Base-by-base conservation (phyloP, 2,113 vertebrate species). In the Chascanopsetta lugubris region DNA sequence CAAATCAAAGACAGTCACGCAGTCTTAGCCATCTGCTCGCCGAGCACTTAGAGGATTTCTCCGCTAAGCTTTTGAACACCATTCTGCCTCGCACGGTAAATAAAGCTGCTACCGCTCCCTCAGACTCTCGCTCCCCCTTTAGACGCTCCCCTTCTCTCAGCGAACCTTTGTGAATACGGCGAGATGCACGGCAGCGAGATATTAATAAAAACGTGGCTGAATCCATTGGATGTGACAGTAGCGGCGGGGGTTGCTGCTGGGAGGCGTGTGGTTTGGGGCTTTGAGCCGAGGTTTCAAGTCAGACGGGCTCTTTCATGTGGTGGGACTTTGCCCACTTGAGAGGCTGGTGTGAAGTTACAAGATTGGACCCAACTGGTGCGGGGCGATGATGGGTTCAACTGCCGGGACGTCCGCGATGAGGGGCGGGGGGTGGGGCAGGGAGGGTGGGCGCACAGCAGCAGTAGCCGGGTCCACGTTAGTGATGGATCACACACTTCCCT, bases 241-340 rank as follows among this genome's bases (percentile, higher is more conserved):
- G 83, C 77, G 36, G 75, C 27, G 8, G 75, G 80, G 83, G 75
- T 45, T 69, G 80, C 68, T 54, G 69, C 53, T 71, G 75, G 63
- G 69, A 64, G 62, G 60, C 42, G 24, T 83, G 79, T 43, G 75
- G 80, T 84, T 86, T 73, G 47, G 70, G 66, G 75, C 84, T 61
- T 65, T 64, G 47, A 15, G 66, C 46, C 72, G 68, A 72, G 72
- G 78, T 69, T 86, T 74, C 30, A 57, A 81, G 86, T 82, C 84
- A 81, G 85, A 67, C 18, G 10, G 46, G 43, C 45, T 32, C 63
- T 89, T 89, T 93, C 82, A 91, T 92, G 92, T 92, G 92, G 92
- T 80, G 32, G 47, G 74, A 88, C 85, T 77, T 77, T 66, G 78
- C 88, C 89, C 88, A 90, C 90, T 92, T 91, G 72, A 91, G 88